Base-by-base conservation (phyloP, 2,113 vertebrate species). In the Alligator mississippiensis region DNA sequence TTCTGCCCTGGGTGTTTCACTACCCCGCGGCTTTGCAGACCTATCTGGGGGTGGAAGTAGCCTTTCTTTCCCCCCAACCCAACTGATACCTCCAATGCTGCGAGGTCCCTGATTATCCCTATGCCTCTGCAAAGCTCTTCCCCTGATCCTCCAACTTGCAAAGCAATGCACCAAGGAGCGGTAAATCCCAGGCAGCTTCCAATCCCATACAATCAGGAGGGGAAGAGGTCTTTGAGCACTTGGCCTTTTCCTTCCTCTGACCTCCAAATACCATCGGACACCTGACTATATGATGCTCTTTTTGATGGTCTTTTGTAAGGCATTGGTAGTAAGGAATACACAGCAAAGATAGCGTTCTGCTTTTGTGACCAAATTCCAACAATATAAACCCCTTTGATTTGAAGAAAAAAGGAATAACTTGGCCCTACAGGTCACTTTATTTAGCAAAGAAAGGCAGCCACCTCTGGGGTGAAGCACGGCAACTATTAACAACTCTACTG, bases 401-500 rank as follows among this genome's bases (percentile, higher is more conserved):
- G 58, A 75, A 70, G 77, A 94, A 87, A 77, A 61, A 87, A 91
- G 30, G 77, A 60, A 94, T 5, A 28, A 89, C 85, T 70, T 34
- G 84, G 85, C 14, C 14, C 30, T 79, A 58, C 57, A 70, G 47
- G 74, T 83, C 38, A 77, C 19, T 25, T 85, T 4, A 2, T 5
- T 2, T 90, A 82, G 55, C 38, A 95, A 38, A 38, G 30, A 92
- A 90, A 82, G 66, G 38, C 30, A 87, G 28, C 17, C 54, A 85
- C 0, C 5, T 88, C 25, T 62, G 18, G 70, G 6, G 21, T 85
- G 75, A 93, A 89, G 62, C 7, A 9, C 62, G 85, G 82, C 30
- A 24, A n/a, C 19, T 89, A 5, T 24, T 59, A 82, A 38, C 70
- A 74, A 6, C 70, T 7, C 18, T 47, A 38, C 11, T 47, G 22